Evolutionary conservation across 2,888 invertebrate species (phyloP).

Genomic region (Mechanitis messenoides): DNA sequence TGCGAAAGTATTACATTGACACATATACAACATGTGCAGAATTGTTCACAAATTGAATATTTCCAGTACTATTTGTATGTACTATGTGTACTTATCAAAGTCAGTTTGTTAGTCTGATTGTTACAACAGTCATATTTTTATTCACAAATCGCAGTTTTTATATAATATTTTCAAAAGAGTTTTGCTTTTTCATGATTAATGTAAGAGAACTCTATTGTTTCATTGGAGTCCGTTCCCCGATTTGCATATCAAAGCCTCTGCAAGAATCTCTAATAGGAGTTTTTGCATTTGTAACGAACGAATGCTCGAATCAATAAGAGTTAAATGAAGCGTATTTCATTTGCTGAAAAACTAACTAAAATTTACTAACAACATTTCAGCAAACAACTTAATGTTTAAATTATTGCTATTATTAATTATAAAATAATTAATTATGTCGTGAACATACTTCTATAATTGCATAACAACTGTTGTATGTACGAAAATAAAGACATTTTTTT

Average conservation of each 20-base stretch:
- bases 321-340: constrained; percentile 50
- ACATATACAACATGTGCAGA: no score
- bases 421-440: background rate
- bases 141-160: background rate
- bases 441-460: no score
- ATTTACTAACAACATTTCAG: constrained; percentile 25
- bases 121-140: constrained; percentile 14
- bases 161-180: constrained; percentile 24
- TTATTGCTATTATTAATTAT: background rate
- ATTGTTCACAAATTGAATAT: no score
- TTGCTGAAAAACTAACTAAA: constrained; percentile 23
- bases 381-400: constrained; percentile 13
- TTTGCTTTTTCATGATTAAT: constrained; percentile 32
- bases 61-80: no score
- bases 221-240: constrained; percentile 45
- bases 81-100: no score
- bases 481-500: no score
- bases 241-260: constrained; percentile 64
- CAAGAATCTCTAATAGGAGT: constrained; percentile 60
- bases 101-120: background rate
- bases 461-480: no score
- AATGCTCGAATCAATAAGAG: constrained; percentile 51
- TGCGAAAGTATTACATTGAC: no score
- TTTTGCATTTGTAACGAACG: constrained; percentile 69
- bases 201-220: constrained; percentile 59